phyloP scores from a whole-genome alignment of 2,888 invertebrate species.

The Hyposoter didymator region DNA sequence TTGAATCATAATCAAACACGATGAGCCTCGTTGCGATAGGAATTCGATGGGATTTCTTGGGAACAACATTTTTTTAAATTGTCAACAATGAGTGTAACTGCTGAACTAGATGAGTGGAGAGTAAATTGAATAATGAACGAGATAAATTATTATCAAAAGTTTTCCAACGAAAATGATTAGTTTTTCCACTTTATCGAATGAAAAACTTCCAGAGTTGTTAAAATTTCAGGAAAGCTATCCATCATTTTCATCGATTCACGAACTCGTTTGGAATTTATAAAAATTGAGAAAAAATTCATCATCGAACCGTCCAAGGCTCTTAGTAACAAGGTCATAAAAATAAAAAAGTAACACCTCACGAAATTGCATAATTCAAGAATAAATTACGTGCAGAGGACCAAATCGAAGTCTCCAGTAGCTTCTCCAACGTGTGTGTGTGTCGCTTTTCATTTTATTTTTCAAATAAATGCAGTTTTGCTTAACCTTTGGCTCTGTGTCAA shows the following conservation, averaged over 20 bases:
- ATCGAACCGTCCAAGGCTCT: not conserved
- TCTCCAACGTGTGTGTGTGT: constrained; percentile 28
- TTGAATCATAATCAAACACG: not conserved
- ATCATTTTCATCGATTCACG: too few relatives aligned
- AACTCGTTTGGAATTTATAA: not conserved
- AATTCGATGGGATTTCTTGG: not conserved
- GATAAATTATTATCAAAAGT: not conserved
- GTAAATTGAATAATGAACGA: too few relatives aligned
- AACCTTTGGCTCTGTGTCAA: constrained; percentile 71
- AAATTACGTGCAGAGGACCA: constrained; percentile 9
- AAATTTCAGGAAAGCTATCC: not conserved
- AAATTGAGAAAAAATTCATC: not conserved
- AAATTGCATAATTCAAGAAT: constrained; percentile 53
- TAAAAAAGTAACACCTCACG: constrained; percentile 17
- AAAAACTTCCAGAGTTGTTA: too few relatives aligned
- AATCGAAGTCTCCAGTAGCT: constrained; percentile 36
- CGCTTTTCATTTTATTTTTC: constrained; percentile 31
- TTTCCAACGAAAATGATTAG: too few relatives aligned
- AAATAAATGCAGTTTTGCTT: constrained; percentile 64
- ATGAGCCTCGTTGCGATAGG: not conserved
- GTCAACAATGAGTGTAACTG: not conserved
- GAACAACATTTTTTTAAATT: not conserved
- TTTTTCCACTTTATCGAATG: too few relatives aligned
- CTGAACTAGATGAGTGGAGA: too few relatives aligned
- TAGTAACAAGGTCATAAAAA: not conserved